phyloP scores from a whole-genome alignment of 2,113 vertebrate genomes.

The Pionites leucogaster region DNA sequence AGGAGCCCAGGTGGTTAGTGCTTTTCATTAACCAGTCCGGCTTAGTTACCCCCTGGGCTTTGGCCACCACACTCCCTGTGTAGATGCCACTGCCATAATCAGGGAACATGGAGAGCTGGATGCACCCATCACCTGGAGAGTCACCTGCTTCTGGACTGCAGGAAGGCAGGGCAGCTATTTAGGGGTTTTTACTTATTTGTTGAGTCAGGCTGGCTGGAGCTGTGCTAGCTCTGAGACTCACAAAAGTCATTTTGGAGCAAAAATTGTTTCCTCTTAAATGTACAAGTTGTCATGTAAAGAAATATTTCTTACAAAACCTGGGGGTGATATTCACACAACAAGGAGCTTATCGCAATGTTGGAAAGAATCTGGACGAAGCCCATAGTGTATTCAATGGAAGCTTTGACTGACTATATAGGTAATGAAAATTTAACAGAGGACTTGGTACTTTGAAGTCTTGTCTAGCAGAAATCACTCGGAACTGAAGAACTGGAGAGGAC shows the following conservation, averaged over 20 bases:
- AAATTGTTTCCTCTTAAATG: background rate
- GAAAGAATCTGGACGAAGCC: background rate
- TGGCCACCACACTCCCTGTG: fast-evolving
- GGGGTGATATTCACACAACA: background rate
- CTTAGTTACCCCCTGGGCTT: background rate
- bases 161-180: background rate
- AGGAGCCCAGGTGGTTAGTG: background rate
- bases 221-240: background rate
- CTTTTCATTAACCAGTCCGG: background rate
- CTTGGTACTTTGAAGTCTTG: background rate
- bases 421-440: background rate
- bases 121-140: background rate
- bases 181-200: background rate
- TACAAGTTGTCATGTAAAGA: background rate
- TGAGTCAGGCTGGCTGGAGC: background rate
- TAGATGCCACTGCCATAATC: no score
- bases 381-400: background rate
- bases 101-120: background rate
- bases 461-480: background rate
- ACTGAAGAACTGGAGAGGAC: background rate
- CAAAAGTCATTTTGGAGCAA: background rate
- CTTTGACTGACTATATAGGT: background rate
- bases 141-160: background rate
- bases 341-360: background rate
- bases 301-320: background rate